phyloP scores from a whole-genome alignment of 2,888 invertebrate species.

The Alviniconcha strummeri region DNA sequence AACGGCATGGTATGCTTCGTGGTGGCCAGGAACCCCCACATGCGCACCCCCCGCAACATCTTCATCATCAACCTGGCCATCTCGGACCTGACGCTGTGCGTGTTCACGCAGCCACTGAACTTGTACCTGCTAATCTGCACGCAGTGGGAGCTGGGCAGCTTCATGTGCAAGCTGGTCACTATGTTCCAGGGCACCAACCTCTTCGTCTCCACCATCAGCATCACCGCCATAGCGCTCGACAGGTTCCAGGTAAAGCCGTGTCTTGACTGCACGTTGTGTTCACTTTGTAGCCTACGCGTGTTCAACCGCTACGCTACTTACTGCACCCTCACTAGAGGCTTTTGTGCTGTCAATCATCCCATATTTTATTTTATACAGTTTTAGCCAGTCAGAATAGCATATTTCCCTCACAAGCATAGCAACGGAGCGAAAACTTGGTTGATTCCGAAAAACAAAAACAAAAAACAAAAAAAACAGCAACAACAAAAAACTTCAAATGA shows the following conservation, averaged over 20 bases:
- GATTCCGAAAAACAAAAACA: no score
- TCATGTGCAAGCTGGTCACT: slow-evolving; percentile 89
- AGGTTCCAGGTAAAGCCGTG: slow-evolving; percentile 61
- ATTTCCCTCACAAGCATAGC: no score
- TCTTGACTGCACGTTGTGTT: no score
- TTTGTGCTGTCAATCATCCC: neutral
- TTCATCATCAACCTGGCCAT: slow-evolving; percentile 92
- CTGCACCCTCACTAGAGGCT: no score
- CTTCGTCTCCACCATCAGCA: slow-evolving; percentile 94
- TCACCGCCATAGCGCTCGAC: slow-evolving; percentile 85
- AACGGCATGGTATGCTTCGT: slow-evolving; percentile 88
- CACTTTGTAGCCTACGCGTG: no score
- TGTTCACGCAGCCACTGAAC: slow-evolving; percentile 92
- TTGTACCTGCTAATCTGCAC: slow-evolving; percentile 89
- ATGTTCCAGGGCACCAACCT: slow-evolving; percentile 92
- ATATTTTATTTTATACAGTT: neutral
- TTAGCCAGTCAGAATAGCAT: no score
- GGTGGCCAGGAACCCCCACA: slow-evolving; percentile 88
- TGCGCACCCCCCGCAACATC: slow-evolving; percentile 93
- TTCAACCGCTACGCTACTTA: no score
- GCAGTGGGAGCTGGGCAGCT: slow-evolving; percentile 87
- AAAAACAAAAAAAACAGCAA: no score
- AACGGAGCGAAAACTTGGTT: no score
- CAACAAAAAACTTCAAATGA: no score
- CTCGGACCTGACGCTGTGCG: slow-evolving; percentile 87